phyloP scores from a whole-genome alignment of 2,113 vertebrate genomes.

The Rafetus swinhoei region DNA sequence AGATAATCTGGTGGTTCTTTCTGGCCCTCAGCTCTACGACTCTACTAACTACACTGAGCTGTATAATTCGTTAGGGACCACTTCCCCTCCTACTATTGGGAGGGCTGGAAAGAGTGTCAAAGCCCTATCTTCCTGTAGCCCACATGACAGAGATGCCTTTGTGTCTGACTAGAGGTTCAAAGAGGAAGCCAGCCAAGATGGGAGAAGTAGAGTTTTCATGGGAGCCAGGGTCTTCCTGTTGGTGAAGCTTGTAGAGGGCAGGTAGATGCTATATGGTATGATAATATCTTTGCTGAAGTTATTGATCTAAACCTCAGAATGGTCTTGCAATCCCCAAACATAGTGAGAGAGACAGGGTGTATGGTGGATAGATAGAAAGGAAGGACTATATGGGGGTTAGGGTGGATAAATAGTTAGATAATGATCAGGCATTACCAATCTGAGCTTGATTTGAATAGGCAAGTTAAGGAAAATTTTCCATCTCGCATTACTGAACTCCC shows the following conservation, averaged over 20 bases:
- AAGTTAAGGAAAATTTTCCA: not conserved
- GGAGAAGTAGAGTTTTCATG: not conserved
- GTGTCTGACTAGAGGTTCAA: not conserved
- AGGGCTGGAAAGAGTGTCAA: not conserved
- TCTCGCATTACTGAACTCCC: not conserved
- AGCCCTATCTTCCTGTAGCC: not conserved
- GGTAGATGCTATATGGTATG: not conserved
- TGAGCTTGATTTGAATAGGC: not conserved
- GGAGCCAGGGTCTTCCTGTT: not conserved
- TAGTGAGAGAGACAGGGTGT: not conserved
- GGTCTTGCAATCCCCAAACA: not conserved
- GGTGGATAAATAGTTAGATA: too few species aligned
- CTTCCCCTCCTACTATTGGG: not conserved
- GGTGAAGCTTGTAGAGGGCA: not conserved
- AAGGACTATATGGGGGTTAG: too few species aligned
- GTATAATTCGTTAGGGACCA: not conserved
- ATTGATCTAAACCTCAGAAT: rapidly evolving
- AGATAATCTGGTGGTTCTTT: not conserved
- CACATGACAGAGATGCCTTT: not conserved
- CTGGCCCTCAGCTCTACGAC: not conserved
- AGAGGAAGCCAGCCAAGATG: not conserved
- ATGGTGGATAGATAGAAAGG: not conserved
- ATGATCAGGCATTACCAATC: not conserved
- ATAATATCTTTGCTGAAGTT: not conserved
- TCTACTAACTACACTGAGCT: not conserved